Evolutionary conservation across 1,140 invertebrate genomes (phyloP).

Genomic region (Penaeus chinensis): DNA sequence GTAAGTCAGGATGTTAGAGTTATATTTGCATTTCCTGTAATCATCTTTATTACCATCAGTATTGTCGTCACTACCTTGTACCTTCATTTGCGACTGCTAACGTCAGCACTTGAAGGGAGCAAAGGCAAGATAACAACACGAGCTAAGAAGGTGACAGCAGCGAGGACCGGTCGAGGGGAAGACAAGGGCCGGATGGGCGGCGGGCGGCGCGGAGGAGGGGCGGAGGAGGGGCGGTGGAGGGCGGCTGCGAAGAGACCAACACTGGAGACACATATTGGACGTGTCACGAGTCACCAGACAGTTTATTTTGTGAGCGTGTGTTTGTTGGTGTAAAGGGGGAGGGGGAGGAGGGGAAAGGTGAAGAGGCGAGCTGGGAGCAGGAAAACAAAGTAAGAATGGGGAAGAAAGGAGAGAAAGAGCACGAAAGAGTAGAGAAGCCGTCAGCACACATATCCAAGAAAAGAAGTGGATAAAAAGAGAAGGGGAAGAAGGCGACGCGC

Average conservation of each 20-base stretch:
- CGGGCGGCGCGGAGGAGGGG: too few species aligned
- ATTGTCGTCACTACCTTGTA: too few species aligned
- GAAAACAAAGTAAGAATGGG: not conserved
- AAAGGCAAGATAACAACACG: too few species aligned
- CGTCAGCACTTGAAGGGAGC: too few species aligned
- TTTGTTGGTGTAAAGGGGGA: constrained; percentile 21
- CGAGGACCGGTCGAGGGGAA: too few species aligned
- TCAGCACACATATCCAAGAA: not conserved
- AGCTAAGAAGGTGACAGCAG: too few species aligned
- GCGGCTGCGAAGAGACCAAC: constrained; percentile 1
- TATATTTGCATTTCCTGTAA: too few species aligned
- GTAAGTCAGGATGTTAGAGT: too few species aligned
- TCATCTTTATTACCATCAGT: too few species aligned
- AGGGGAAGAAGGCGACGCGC: not conserved
- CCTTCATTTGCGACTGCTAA: too few species aligned
- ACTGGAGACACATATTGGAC: constrained; percentile 41
- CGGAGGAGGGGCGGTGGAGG: not conserved
- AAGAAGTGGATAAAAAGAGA: too few species aligned
- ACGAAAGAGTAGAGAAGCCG: not conserved
- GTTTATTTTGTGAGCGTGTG: constrained; percentile 45
- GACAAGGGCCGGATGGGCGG: too few species aligned
- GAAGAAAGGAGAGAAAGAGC: not conserved
- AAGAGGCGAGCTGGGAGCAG: not conserved
- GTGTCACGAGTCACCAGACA: constrained; percentile 1
- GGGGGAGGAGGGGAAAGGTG: not conserved